Conservation (phyloP, 2,888 invertebrate genomes). For the Apoderus coryli region DNA sequence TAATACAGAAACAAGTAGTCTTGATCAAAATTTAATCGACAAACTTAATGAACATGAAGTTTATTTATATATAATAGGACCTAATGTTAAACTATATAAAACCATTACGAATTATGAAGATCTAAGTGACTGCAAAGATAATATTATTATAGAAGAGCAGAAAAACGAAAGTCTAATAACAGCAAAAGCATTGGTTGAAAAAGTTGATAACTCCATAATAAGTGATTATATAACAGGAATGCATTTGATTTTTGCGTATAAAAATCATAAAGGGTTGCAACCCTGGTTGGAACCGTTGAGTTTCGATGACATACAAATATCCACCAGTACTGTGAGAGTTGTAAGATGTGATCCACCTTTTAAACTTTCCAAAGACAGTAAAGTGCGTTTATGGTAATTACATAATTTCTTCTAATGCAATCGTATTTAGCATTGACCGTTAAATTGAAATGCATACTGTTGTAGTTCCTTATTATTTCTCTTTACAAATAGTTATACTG, state of each 20-base stretch:
- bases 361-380: constrained; percentile 8
- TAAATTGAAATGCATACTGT: too few species aligned
- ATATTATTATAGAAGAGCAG: constrained; percentile 12
- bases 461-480: too few species aligned
- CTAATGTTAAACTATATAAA: constrained; percentile 14
- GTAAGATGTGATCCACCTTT: constrained; percentile 14
- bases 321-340: constrained; percentile 15
- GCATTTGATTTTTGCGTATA: constrained; percentile 15
- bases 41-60: constrained; percentile 14
- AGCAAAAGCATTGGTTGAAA: constrained; percentile 14
- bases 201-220: constrained; percentile 14
- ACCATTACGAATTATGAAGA: constrained; percentile 12
- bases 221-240: constrained; percentile 16
- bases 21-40: constrained; percentile 12
- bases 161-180: constrained; percentile 10
- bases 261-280: constrained; percentile 15
- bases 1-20: constrained; percentile 9
- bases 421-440: too few species aligned
- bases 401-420: too few species aligned
- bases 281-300: constrained; percentile 17
- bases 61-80: constrained; percentile 18
- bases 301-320: constrained; percentile 12
- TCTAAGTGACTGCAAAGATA: constrained; percentile 15
- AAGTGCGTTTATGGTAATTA: constrained; percentile 4
- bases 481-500: too few species aligned